These are phyloP conservation scores for Halcyon badia DNA, from an alignment of 2,797 vertebrate genomes.

Conservation along the genomic window DNA sequence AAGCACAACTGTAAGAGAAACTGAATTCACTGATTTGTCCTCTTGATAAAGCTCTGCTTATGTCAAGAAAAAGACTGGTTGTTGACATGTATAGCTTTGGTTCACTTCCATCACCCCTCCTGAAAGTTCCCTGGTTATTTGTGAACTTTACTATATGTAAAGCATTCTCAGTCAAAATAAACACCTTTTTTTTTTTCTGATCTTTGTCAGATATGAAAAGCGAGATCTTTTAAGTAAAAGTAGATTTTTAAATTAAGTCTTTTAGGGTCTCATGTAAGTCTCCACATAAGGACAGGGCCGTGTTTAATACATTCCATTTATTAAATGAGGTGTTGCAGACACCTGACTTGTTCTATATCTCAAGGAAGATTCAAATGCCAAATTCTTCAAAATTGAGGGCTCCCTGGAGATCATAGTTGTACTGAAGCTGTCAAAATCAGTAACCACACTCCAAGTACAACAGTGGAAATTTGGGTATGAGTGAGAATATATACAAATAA, in stretches of 20 bases:
- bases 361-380: neutral
- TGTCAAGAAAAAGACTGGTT: neutral
- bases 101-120: neutral
- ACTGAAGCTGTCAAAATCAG: neutral
- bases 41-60: neutral
- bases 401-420: neutral
- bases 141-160: neutral
- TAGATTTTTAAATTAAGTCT: neutral
- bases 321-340: neutral
- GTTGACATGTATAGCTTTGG: neutral
- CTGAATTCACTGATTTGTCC: neutral
- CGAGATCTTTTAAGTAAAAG: neutral
- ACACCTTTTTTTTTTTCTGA: neutral
- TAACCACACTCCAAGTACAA: neutral
- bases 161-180: neutral
- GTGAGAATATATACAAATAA: neutral
- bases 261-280: neutral
- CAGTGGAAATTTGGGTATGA: neutral
- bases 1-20: neutral
- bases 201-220: neutral
- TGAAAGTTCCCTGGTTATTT: neutral
- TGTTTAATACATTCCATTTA: neutral
- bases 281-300: neutral
- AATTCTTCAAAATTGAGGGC: neutral
- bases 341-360: neutral